Conservation (phyloP, 2,113 vertebrate genomes). For the Anthoscopus minutus region DNA sequence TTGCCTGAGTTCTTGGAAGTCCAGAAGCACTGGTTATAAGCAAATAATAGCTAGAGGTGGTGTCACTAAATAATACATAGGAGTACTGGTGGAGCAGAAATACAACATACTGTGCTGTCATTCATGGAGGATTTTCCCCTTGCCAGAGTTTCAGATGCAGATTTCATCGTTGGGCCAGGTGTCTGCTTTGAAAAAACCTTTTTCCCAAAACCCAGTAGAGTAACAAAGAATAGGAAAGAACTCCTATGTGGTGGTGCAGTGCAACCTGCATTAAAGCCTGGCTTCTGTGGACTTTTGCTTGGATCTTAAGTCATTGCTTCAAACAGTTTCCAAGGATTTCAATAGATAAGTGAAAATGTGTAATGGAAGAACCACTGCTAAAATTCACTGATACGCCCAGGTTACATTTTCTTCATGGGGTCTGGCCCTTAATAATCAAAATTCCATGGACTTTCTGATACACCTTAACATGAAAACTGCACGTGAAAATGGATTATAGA, state of each 20-base stretch:
- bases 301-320: background rate
- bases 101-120: background rate
- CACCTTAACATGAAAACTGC: background rate
- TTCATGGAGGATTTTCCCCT: background rate
- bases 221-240: background rate
- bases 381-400: background rate
- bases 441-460: background rate
- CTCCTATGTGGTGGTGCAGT: background rate
- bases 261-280: background rate
- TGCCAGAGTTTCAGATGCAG: background rate
- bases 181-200: background rate
- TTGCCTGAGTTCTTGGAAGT: background rate
- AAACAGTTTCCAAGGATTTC: background rate
- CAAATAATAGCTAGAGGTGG: background rate
- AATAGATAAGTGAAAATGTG: background rate
- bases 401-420: background rate
- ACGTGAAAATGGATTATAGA: background rate
- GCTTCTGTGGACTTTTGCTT: background rate
- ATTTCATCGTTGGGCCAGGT: background rate
- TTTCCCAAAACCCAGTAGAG: background rate
- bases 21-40: background rate
- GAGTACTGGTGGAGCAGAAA: background rate
- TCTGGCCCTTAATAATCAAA: background rate
- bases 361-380: background rate
- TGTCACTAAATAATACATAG: background rate